Evolutionary conservation across 2,797 vertebrate species (phyloP).

Genomic region (Amniataba percoides): DNA sequence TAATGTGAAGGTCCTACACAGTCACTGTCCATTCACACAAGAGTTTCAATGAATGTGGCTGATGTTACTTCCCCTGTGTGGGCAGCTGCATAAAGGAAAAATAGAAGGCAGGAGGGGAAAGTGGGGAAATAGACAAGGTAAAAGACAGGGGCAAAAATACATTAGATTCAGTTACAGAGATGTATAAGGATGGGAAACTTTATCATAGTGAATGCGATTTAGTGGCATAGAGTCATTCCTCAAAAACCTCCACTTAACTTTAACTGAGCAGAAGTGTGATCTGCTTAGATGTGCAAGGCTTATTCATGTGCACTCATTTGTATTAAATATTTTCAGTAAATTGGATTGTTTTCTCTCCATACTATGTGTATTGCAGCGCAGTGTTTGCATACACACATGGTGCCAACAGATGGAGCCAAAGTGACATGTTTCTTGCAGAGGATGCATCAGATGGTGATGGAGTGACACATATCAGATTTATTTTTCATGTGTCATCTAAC

Average conservation of each 20-base stretch:
- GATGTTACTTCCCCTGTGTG: not conserved
- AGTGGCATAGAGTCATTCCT: not conserved
- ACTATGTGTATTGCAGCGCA: not conserved
- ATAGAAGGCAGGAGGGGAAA: no score
- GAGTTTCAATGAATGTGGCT: not conserved
- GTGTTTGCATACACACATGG: not conserved
- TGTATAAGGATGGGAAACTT: not conserved
- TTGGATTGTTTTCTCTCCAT: not conserved
- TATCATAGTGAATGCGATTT: not conserved
- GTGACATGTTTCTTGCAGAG: not conserved
- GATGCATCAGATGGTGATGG: no score
- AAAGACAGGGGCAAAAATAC: not conserved
- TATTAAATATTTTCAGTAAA: no score
- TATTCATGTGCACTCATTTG: not conserved
- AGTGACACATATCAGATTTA: not conserved
- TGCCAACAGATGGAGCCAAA: constrained; percentile 65
- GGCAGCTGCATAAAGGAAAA: not conserved
- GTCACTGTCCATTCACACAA: not conserved
- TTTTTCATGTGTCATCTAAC: not conserved
- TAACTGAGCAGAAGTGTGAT: not conserved
- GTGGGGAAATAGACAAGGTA: no score
- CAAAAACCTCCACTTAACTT: not conserved
- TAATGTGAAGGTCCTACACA: not conserved
- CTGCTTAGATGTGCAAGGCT: not conserved
- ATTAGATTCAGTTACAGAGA: not conserved